phyloP scores from a whole-genome alignment of 2,113 vertebrate species.

The Odobenus rosmarus region DNA sequence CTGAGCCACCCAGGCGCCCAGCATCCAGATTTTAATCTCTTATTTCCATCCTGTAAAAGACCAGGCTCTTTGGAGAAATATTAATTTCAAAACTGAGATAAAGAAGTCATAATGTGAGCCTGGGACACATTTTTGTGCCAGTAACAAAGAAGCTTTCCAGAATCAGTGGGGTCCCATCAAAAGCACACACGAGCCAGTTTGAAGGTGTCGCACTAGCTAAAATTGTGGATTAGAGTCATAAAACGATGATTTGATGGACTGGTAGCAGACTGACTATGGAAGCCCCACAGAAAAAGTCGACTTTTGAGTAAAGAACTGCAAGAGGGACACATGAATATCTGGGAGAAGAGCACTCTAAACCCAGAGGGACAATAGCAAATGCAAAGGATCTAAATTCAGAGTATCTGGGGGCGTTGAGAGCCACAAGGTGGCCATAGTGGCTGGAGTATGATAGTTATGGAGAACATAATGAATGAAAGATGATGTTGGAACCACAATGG shows the following conservation, averaged over 20 bases:
- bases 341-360: background rate
- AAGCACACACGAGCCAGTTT: background rate
- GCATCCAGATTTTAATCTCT: background rate
- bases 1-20: too few species aligned
- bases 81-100: background rate
- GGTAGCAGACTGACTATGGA: background rate
- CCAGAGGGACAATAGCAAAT: background rate
- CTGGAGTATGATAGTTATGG: background rate
- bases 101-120: background rate
- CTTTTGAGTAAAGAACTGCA: background rate
- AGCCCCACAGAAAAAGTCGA: background rate
- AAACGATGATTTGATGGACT: background rate
- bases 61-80: background rate
- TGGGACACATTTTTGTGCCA: background rate
- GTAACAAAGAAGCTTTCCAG: slow-evolving; percentile 10
- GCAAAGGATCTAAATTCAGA: background rate
- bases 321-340: background rate
- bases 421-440: background rate
- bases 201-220: background rate
- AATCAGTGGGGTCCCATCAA: background rate
- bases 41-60: background rate
- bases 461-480: background rate
- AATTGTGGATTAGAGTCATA: background rate
- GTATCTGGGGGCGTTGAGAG: background rate
- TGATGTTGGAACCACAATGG: background rate